Conservation (phyloP, 2,113 vertebrate genomes). For the Nansenia antarctica region DNA sequence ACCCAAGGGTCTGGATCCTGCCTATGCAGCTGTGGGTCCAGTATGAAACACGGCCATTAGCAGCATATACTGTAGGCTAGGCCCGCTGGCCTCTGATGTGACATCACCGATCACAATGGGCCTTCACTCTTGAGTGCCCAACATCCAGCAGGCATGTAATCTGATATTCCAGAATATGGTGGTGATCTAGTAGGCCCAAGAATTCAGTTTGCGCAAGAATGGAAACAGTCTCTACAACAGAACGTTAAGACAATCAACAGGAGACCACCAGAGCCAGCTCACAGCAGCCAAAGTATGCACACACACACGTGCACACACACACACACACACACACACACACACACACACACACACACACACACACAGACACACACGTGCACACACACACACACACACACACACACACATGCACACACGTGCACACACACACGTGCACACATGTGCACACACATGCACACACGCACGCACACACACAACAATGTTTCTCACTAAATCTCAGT, state of each 20-base stretch:
- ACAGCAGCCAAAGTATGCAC: neutral
- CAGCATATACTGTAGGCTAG: slow-evolving; percentile 27
- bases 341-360: neutral
- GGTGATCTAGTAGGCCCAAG: slow-evolving; percentile 47
- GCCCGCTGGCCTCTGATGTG: slow-evolving; percentile 51
- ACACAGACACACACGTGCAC: slow-evolving; percentile 8
- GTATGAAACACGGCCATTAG: slow-evolving; percentile 48
- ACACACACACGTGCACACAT: slow-evolving; percentile 2
- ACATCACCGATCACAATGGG: slow-evolving; percentile 57
- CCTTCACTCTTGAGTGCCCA: slow-evolving; percentile 47
- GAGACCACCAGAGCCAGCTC: neutral
- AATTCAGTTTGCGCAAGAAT: slow-evolving; percentile 55
- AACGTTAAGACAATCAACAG: slow-evolving; percentile 14
- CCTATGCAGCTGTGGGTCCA: slow-evolving; percentile 61
- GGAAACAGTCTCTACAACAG: slow-evolving; percentile 31
- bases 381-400: slow-evolving; percentile 15
- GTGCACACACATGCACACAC: neutral
- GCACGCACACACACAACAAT: slow-evolving; percentile 22
- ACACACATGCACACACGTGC: neutral
- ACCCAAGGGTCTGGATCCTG: slow-evolving; percentile 23
- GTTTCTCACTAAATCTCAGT: slow-evolving; percentile 29
- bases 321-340: neutral
- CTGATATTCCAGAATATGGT: slow-evolving; percentile 63
- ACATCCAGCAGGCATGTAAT: slow-evolving; percentile 58
- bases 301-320: slow-evolving; percentile 2